A percentile compares a stretch with the other conserved stretches of the same genome.
Evolutionary conservation across 1,140 invertebrate genomes (phyloP).

Genomic region (Lucilia cuprina): DNA sequence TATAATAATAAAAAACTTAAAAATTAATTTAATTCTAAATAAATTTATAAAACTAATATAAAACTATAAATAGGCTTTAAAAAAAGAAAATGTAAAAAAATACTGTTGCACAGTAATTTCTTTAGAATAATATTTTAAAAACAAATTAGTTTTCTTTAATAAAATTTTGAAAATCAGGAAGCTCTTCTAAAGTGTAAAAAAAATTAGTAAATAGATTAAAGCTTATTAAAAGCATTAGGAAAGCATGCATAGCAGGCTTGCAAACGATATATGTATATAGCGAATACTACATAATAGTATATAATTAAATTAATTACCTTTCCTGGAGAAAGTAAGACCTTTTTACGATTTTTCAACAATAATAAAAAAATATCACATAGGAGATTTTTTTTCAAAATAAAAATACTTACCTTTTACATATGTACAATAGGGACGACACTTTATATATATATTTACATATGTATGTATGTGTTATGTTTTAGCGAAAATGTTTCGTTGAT

Average conservation of each 20-base stretch:
- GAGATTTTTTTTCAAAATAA: neutral
- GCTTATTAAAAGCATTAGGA: neutral
- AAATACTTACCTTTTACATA: slow-evolving; percentile 32
- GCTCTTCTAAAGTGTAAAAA: neutral
- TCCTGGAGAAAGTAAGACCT: neutral
- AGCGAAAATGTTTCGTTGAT: slow-evolving; percentile 1
- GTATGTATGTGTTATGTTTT: neutral
- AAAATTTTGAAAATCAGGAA: slow-evolving; percentile 8
- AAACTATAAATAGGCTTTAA: slow-evolving; percentile 19
- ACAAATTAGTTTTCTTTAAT: neutral
- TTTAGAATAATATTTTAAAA: neutral
- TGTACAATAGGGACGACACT: neutral
- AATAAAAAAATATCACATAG: neutral
- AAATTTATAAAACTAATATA: neutral
- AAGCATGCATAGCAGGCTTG: slow-evolving; percentile 32
- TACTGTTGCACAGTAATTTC: slow-evolving; percentile 18
- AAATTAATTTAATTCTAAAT: neutral
- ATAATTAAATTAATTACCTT: neutral
- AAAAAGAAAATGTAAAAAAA: slow-evolving; percentile 19
- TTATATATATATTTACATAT: slow-evolving; percentile 2
- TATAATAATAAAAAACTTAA: slow-evolving; percentile 3
- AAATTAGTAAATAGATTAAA: slow-evolving; percentile 8
- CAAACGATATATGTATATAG: neutral
- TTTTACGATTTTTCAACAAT: neutral
- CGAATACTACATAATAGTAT: neutral